These are phyloP conservation scores for Dascyllus trimaculatus DNA, from an alignment of 2,113 vertebrate species.

Conservation along the genomic window DNA sequence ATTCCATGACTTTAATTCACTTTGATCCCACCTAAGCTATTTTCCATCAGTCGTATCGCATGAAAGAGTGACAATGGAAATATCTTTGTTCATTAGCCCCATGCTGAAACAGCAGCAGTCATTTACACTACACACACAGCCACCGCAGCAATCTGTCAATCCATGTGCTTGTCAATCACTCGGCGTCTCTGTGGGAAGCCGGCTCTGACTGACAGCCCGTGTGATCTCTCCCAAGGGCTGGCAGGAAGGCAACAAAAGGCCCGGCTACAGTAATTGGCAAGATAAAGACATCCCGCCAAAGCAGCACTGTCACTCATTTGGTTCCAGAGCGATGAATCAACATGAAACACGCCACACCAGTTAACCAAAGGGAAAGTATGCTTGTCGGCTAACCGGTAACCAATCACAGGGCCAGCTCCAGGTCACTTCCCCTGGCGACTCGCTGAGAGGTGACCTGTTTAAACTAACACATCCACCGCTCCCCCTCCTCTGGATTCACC, in stretches of 20 bases:
- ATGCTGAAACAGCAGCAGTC: constrained; percentile 72
- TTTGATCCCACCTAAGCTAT: constrained; percentile 64
- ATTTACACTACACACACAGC: constrained; percentile 80
- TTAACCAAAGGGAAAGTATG: constrained; percentile 69
- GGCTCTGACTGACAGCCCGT: constrained; percentile 80
- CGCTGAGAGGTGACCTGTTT: constrained; percentile 77
- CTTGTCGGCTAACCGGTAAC: constrained; percentile 58
- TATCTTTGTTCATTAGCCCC: constrained; percentile 77
- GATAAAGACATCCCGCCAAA: constrained; percentile 79
- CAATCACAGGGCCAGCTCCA: constrained; percentile 55
- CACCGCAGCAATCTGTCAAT: constrained; percentile 72
- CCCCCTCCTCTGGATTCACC: constrained; percentile 48
- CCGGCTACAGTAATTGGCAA: constrained; percentile 76
- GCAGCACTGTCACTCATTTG: constrained; percentile 77
- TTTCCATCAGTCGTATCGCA: constrained; percentile 66
- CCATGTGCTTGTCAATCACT: constrained; percentile 77
- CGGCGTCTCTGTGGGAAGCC: constrained; percentile 67
- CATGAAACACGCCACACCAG: constrained; percentile 70
- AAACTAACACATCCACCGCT: constrained; percentile 66
- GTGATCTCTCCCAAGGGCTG: constrained; percentile 81
- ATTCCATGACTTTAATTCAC: constrained; percentile 32
- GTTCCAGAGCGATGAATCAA: constrained; percentile 66
- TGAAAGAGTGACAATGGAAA: constrained; percentile 68
- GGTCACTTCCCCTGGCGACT: constrained; percentile 70
- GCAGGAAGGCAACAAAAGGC: constrained; percentile 79